These are phyloP conservation scores for Tinea trinotella DNA, from an alignment of 2,888 invertebrate genomes.

Conservation along the genomic window DNA sequence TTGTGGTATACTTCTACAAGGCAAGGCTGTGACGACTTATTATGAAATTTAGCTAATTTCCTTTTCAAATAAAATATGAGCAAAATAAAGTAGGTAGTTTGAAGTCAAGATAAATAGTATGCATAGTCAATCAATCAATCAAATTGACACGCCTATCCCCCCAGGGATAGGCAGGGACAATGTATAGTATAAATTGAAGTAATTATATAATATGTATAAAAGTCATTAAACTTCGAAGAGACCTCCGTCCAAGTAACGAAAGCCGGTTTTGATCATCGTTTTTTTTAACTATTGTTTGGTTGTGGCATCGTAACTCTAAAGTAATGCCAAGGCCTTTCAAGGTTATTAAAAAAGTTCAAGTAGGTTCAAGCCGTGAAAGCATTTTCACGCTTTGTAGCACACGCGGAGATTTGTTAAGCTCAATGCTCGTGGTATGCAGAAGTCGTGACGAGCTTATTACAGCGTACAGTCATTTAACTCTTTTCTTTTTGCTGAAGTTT, in stretches of 20 bases:
- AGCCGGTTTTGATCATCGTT: background rate
- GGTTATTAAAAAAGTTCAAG: background rate
- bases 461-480: background rate
- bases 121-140: too few species aligned
- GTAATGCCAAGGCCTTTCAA: constrained; percentile 6
- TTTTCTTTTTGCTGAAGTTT: too few species aligned
- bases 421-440: constrained; percentile 3
- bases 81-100: too few species aligned
- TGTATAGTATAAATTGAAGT: too few species aligned
- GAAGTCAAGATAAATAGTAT: too few species aligned
- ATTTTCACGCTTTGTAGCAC: background rate
- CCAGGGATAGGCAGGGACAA: too few species aligned
- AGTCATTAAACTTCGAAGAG: background rate
- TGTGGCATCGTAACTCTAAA: background rate
- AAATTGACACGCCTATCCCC: too few species aligned
- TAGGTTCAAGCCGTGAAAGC: background rate
- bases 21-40: too few species aligned
- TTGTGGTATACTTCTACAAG: too few species aligned
- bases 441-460: background rate
- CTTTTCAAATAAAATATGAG: too few species aligned
- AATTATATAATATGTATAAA: too few species aligned
- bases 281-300: background rate
- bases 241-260: background rate
- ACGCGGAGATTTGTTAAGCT: background rate
- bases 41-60: too few species aligned